These are phyloP conservation scores for Coregonus sp. DNA, from an alignment of 2,797 vertebrate species.

Conservation along the genomic window DNA sequence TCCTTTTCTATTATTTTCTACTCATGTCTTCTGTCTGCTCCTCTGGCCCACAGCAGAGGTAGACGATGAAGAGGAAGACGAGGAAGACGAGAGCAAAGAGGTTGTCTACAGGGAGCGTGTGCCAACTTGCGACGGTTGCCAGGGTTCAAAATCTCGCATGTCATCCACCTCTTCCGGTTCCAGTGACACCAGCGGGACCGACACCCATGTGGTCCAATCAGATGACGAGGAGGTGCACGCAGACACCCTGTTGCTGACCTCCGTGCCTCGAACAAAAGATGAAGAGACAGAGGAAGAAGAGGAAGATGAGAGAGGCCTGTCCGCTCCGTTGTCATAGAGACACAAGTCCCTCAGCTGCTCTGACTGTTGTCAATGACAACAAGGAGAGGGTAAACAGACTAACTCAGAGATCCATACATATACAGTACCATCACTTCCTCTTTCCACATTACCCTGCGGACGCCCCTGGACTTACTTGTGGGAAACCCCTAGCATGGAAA, in stretches of 20 bases:
- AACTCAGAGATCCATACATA: not conserved
- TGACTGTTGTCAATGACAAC: not conserved
- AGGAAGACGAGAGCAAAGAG: constrained; percentile 65
- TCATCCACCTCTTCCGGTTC: constrained; percentile 84
- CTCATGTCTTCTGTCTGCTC: not conserved
- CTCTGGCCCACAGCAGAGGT: constrained; percentile 41
- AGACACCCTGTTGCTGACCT: constrained; percentile 75
- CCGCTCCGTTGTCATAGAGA: constrained; percentile 43
- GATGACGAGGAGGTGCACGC: constrained; percentile 85
- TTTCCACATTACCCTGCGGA: not conserved
- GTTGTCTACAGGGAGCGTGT: constrained; percentile 74
- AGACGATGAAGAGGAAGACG: constrained; percentile 61
- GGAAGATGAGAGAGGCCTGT: constrained; percentile 44
- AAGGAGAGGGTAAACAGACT: not conserved
- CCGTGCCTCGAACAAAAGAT: constrained; percentile 57
- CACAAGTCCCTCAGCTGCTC: constrained; percentile 2
- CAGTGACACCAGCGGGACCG: constrained; percentile 78
- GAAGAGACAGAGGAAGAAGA: constrained; percentile 71
- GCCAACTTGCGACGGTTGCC: constrained; percentile 56
- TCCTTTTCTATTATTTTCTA: not conserved
- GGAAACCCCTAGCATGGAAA: constrained; percentile 48
- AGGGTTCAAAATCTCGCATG: constrained; percentile 75
- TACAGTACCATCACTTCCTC: not conserved
- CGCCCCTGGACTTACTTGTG: constrained; percentile 11
- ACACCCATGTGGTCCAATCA: constrained; percentile 87